A percentile compares a stretch with the other conserved stretches of the same genome.
phyloP scores from a whole-genome alignment of 2,888 invertebrate genomes.

The Eupeodes latifasciatus region DNA sequence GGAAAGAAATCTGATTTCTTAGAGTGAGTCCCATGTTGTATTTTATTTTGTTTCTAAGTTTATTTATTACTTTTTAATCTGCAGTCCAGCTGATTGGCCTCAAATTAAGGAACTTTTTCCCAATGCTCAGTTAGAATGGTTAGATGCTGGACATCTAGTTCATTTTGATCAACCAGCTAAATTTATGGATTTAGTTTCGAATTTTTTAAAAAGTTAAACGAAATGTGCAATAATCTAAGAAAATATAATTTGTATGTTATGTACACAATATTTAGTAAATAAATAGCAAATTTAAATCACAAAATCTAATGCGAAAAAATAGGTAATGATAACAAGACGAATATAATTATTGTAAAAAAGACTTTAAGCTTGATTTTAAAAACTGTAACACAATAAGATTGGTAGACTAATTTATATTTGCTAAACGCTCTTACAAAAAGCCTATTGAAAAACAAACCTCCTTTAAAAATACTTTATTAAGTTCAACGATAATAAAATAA shows the following conservation, averaged over 20 bases:
- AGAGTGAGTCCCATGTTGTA: constrained; percentile 85
- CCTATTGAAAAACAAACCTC: too few relatives aligned
- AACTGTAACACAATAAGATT: too few relatives aligned
- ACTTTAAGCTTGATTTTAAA: too few relatives aligned
- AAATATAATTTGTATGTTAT: neutral
- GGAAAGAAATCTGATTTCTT: constrained; percentile 94
- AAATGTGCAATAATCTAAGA: neutral
- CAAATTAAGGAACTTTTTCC: constrained; percentile 88
- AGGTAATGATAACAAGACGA: too few relatives aligned
- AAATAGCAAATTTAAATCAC: neutral
- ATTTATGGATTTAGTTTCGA: constrained; percentile 83
- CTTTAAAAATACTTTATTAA: too few relatives aligned
- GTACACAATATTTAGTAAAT: neutral
- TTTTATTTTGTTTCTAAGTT: neutral
- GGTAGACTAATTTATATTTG: too few relatives aligned
- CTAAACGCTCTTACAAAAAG: too few relatives aligned
- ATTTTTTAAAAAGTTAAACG: constrained; percentile 82
- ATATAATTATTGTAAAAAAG: too few relatives aligned
- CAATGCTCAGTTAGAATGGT: constrained; percentile 84
- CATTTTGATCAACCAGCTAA: constrained; percentile 93
- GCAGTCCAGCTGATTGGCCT: constrained; percentile 85
- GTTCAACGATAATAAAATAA: too few relatives aligned
- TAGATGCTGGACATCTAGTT: constrained; percentile 95
- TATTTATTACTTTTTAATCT: constrained; percentile 28
- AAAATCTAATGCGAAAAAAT: neutral